Conservation (phyloP, 2,888 invertebrate genomes). For the Drosophila longiperda region DNA sequence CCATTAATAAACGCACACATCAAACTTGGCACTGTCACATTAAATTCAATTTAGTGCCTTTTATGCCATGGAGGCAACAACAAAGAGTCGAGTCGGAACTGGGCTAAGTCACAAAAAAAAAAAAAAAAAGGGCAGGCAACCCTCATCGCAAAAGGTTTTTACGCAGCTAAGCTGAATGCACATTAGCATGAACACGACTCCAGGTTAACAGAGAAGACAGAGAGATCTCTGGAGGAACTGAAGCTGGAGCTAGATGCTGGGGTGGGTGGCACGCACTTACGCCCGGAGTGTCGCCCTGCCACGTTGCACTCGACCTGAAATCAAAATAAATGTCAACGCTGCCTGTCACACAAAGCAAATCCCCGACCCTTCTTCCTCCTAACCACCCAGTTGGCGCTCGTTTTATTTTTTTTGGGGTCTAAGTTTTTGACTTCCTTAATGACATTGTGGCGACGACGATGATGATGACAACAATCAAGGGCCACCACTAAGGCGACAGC, state of each 20-base stretch:
- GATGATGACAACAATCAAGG: conserved; percentile 52
- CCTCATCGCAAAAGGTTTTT: conserved; percentile 49
- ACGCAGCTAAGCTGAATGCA: conserved; percentile 69
- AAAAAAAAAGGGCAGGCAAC: conserved; percentile 52
- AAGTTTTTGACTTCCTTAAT: conserved; percentile 80
- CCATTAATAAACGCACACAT: conserved; percentile 76
- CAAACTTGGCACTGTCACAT: conserved; percentile 73
- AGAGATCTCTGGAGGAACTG: conserved; percentile 19
- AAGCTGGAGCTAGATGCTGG: conserved; percentile 4
- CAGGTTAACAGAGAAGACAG: conserved; percentile 42
- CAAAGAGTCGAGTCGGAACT: conserved; percentile 18
- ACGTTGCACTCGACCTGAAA: conserved; percentile 74
- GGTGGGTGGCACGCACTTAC: conserved; percentile 48
- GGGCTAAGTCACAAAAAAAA: conserved; percentile 43
- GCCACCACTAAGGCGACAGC: conserved; percentile 29
- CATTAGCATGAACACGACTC: conserved; percentile 67
- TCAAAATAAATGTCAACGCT: conserved; percentile 79
- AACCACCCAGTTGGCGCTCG: conserved; percentile 16
- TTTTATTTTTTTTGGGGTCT: conserved; percentile 57
- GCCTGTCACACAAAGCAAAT: conserved; percentile 68
- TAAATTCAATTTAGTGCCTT: conserved; percentile 78
- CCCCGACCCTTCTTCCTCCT: conserved; percentile 9
- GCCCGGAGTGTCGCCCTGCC: conserved; percentile 13
- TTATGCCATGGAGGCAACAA: conserved; percentile 46
- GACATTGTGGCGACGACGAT: conserved; percentile 65